Conservation (phyloP, 2,113 vertebrate species). For the Vimba vimba region DNA sequence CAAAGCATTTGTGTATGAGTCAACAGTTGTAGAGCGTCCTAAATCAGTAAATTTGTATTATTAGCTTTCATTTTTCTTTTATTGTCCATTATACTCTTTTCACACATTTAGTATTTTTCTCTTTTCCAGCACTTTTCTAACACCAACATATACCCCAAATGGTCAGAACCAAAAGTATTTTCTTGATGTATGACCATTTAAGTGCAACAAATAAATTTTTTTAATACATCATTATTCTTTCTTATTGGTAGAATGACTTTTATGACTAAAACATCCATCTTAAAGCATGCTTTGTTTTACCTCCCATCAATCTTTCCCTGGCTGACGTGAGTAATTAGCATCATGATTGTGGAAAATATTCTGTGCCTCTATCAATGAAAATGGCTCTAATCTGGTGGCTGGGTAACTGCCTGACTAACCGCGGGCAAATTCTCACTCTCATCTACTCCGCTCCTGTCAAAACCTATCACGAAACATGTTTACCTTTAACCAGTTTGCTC, state of each 20-base stretch:
- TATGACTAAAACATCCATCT: slow-evolving; percentile 6
- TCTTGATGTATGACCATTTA: not conserved
- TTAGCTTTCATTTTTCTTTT: too few species aligned
- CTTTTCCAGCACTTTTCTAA: not conserved
- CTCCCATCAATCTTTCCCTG: not conserved
- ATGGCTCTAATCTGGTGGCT: not conserved
- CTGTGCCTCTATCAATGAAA: not conserved
- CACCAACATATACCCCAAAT: not conserved
- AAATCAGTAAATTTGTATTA: too few species aligned
- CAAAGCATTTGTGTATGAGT: too few species aligned
- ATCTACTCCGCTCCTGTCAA: not conserved
- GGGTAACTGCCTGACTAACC: slow-evolving; percentile 1
- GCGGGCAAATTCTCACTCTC: not conserved
- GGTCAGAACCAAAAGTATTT: not conserved
- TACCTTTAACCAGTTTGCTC: not conserved
- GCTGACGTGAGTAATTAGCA: not conserved
- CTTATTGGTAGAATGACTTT: not conserved
- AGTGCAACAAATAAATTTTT: not conserved
- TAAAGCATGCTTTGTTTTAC: slow-evolving; percentile 5
- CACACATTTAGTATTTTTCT: too few species aligned
- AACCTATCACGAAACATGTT: not conserved
- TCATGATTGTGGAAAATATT: not conserved
- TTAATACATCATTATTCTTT: not conserved
- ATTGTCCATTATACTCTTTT: too few species aligned
- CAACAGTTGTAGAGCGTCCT: too few species aligned